Percentiles rank a stretch among this genome's conserved stretches.
phyloP scores from a whole-genome alignment of 1,140 invertebrate species.

The Habropoda laboriosa region DNA sequence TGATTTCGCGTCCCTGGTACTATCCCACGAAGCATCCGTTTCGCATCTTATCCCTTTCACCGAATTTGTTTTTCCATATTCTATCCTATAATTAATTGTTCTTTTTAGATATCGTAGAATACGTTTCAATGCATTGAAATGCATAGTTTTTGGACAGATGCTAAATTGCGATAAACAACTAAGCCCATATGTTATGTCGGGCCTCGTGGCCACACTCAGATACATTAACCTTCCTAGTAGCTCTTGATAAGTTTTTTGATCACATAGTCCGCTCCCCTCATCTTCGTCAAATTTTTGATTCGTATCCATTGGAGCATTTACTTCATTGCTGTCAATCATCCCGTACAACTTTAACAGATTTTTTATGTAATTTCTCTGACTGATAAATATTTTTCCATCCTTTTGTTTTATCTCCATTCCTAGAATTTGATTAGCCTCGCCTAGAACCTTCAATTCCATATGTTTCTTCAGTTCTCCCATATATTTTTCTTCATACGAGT shows the following conservation, averaged over 20 bases:
- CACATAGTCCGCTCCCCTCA: too few relatives aligned
- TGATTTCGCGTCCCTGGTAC: background rate
- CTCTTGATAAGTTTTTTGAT: too few relatives aligned
- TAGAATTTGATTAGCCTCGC: too few relatives aligned
- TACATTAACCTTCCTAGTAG: too few relatives aligned
- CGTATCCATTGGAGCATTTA: background rate
- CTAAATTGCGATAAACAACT: slow-evolving; percentile 33
- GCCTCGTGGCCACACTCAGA: too few relatives aligned
- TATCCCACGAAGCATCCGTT: slow-evolving; percentile 31
- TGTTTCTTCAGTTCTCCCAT: background rate
- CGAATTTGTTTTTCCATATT: background rate
- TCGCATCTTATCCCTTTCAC: background rate
- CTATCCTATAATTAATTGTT: background rate
- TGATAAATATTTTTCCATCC: background rate
- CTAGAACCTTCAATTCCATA: too few relatives aligned
- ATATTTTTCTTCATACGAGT: background rate
- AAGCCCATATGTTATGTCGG: background rate
- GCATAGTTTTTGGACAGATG: background rate
- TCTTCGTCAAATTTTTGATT: too few relatives aligned
- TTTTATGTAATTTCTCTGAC: too few relatives aligned
- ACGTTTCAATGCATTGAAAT: slow-evolving; percentile 7
- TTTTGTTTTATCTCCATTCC: slow-evolving; percentile 16
- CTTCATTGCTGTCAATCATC: too few relatives aligned
- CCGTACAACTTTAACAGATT: too few relatives aligned
- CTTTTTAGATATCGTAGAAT: slow-evolving; percentile 21